phyloP scores from a whole-genome alignment of 2,888 invertebrate genomes.

The Oscheius sp. region DNA sequence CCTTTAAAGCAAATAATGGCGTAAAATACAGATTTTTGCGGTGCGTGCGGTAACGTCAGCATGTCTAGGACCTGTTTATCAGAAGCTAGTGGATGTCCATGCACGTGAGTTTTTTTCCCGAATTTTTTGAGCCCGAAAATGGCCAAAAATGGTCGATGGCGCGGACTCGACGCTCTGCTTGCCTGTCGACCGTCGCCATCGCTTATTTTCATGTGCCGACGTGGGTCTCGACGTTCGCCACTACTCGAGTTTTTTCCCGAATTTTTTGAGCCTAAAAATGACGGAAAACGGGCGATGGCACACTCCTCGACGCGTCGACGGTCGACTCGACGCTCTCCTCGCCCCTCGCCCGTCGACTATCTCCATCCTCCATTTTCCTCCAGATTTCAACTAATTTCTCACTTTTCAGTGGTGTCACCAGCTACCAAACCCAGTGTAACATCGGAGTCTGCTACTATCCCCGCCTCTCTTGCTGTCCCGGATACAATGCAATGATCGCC shows the following conservation, averaged over 20 bases:
- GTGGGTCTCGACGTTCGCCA: too few relatives aligned
- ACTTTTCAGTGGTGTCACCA: slow-evolving; percentile 9
- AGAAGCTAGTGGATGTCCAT: slow-evolving; percentile 46
- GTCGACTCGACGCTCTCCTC: too few relatives aligned
- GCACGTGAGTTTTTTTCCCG: slow-evolving; percentile 39
- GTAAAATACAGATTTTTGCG: slow-evolving; percentile 45
- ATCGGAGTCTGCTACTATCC: slow-evolving; percentile 39
- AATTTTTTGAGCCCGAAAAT: too few relatives aligned
- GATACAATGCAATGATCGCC: slow-evolving; percentile 27
- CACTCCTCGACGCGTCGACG: too few relatives aligned
- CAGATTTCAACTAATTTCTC: not conserved
- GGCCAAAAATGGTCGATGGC: too few relatives aligned
- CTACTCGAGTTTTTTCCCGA: too few relatives aligned
- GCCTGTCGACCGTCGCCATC: too few relatives aligned
- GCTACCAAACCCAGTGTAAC: slow-evolving; percentile 25
- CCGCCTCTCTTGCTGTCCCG: slow-evolving; percentile 38
- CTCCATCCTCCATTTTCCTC: too few relatives aligned
- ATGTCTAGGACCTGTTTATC: slow-evolving; percentile 48
- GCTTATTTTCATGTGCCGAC: too few relatives aligned
- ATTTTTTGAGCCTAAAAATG: not conserved
- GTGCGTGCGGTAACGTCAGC: slow-evolving; percentile 52
- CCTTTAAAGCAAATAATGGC: not conserved
- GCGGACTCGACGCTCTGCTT: too few relatives aligned
- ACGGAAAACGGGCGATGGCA: too few relatives aligned
- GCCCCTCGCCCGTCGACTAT: too few relatives aligned